Base-by-base conservation (phyloP, 1,140 invertebrate genomes). In the Atta texana region DNA sequence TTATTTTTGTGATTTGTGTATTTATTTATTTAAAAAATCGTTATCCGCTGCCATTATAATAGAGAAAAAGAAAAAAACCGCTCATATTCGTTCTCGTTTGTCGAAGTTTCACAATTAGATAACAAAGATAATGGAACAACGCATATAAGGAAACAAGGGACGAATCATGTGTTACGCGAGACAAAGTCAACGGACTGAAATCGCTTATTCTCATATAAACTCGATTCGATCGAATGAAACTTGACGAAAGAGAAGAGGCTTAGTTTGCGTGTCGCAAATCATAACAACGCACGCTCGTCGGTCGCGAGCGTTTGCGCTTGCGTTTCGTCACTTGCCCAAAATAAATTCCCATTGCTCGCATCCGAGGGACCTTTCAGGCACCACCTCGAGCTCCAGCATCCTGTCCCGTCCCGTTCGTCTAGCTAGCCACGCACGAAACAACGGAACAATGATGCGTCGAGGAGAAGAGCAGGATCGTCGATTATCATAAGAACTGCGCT, bases 271-370 rank as follows among this genome's bases (percentile, higher is more conserved):
- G 92, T 91, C 91, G 77, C 77, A 68, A 72, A 81, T 69, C 64
- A 81, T 44, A 81, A 81, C 53, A 81, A 81, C 39, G 85, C 31
- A 76, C 74, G 86, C 39, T n/a, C 39, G 75, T 78, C 49, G 8
- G 81, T 53, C 44, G 49, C 21, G 85, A 87, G 28, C 5, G n/a
- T 68, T 66, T 39, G 63, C 31, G 71, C 72, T 81, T 78, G 75
- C 75, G 88, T 94, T 92, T 94, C 92, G 91, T 93, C 89, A 96
- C 97, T 97, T 96, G 98, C 98, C 98, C 96, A 99, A 96, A 95
- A 99, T 97, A 96, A 99, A 99, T 96, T 99, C 98, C 98, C 98
- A 99, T 96, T 98, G 97, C 95, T 99, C 98, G 95, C 98, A 98
- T 95, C 98, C 98, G 94, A 99, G 96, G 91, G 98, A 99, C 95